Evolutionary conservation across 2,113 vertebrate species (phyloP).

Genomic region (Crypturellus undulatus): DNA sequence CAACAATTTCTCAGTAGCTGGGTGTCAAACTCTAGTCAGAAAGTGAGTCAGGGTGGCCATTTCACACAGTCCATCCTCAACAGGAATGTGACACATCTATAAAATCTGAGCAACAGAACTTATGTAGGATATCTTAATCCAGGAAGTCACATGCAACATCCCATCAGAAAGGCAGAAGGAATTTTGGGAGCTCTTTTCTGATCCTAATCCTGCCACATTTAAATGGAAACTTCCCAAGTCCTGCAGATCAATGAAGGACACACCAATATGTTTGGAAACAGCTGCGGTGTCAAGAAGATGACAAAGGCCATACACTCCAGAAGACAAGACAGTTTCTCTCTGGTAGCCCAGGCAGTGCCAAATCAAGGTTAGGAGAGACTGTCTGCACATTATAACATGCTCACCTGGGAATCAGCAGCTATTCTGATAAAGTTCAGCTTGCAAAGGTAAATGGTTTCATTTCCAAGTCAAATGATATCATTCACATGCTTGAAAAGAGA

Average conservation of each 20-base stretch:
- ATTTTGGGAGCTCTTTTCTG: background rate
- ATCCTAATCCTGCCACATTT: background rate
- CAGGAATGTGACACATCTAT: background rate
- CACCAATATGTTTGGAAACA: background rate
- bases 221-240: background rate
- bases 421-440: background rate
- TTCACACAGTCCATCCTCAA: background rate
- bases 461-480: background rate
- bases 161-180: background rate
- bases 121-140: background rate
- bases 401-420: background rate
- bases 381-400: background rate
- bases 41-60: background rate
- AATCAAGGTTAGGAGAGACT: background rate
- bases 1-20: background rate
- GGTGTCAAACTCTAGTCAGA: background rate
- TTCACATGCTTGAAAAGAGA: background rate
- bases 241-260: background rate
- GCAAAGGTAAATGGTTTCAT: background rate
- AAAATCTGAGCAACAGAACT: background rate
- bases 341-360: background rate
- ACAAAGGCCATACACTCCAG: background rate
- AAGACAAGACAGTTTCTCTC: background rate
- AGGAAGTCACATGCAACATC: background rate
- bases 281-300: background rate